Percentiles rank a stretch among this genome's conserved stretches.
These are phyloP conservation scores for Onychomys torridus DNA, from an alignment of 2,797 vertebrate genomes.

Conservation along the genomic window DNA sequence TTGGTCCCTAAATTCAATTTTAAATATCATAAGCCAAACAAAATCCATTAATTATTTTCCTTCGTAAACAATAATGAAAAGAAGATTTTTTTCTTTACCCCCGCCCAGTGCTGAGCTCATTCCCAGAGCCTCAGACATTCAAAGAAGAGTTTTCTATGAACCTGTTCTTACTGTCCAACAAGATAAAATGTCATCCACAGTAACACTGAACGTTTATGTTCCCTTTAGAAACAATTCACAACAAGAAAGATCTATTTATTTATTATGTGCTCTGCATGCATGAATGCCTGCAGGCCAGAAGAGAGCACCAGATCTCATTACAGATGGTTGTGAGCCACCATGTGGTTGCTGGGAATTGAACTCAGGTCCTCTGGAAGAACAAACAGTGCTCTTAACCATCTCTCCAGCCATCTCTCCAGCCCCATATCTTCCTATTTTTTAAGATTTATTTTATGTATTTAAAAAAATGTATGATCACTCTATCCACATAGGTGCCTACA, in stretches of 20 bases:
- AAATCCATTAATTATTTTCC: neutral
- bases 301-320: no score
- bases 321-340: no score
- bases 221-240: neutral
- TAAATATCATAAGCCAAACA: neutral
- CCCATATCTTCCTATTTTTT: neutral
- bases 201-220: neutral
- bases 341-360: no score
- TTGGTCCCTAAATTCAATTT: neutral
- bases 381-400: no score
- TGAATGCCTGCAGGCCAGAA: no score
- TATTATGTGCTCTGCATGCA: no score
- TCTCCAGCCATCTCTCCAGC: no score
- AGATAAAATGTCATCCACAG: neutral
- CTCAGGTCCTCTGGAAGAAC: no score
- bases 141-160: neutral
- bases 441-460: neutral
- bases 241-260: no score
- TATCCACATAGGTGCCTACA: no score
- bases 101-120: no score
- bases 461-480: neutral
- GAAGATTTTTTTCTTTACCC: neutral
- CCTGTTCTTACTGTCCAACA: neutral
- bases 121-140: neutral
- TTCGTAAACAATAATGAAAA: neutral